phyloP scores from a whole-genome alignment of 1,140 invertebrate species.

The Periplaneta americana region DNA sequence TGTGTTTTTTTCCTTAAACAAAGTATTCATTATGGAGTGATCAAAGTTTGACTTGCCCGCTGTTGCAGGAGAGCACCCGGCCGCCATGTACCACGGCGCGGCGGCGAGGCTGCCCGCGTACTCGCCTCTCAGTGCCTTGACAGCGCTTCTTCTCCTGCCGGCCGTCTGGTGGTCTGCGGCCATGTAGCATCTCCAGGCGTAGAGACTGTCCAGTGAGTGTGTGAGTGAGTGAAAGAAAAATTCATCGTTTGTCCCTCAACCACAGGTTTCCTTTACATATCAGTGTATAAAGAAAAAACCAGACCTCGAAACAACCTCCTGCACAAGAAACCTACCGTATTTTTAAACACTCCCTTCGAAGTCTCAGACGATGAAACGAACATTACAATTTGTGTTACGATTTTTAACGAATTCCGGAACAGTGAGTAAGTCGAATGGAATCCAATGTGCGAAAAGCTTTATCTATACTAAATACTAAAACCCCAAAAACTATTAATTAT shows the following conservation, averaged over 20 bases:
- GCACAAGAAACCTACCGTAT: neutral
- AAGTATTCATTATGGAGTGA: too few relatives aligned
- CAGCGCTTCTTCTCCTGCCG: neutral
- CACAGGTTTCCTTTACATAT: neutral
- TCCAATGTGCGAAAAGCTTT: too few relatives aligned
- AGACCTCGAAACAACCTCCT: neutral
- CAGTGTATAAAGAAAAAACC: neutral
- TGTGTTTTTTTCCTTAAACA: too few relatives aligned
- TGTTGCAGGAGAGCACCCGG: slow-evolving; percentile 43
- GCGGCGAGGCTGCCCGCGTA: neutral
- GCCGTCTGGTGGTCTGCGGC: neutral
- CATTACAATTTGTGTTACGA: neutral
- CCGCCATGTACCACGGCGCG: slow-evolving; percentile 42
- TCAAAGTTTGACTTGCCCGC: too few relatives aligned
- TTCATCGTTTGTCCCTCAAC: neutral
- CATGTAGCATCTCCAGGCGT: neutral
- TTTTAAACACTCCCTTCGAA: neutral
- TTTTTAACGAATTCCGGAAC: neutral
- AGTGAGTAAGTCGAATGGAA: too few relatives aligned
- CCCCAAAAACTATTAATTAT: too few relatives aligned
- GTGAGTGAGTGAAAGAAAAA: neutral
- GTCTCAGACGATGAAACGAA: neutral
- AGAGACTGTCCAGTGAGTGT: neutral
- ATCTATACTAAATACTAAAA: too few relatives aligned
- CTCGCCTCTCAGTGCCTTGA: neutral